These are phyloP conservation scores for Hydractinia symbiolongicarpus DNA, from an alignment of 30 jellyfish, hydroid and myxozoan genomes.

Conservation along the genomic window DNA sequence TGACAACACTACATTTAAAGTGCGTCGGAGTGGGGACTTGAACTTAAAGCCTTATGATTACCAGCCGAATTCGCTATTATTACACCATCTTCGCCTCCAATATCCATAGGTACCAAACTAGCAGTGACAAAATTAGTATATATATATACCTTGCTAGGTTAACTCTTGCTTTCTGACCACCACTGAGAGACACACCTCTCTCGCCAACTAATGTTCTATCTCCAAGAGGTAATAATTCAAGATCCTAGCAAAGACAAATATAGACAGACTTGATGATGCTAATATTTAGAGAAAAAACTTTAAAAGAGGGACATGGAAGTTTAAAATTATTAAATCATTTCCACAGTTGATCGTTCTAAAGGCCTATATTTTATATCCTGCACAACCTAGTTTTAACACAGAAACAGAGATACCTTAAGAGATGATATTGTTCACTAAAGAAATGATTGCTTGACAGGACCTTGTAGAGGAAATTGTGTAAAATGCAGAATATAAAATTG, in stretches of 20 bases:
- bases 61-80: neutral
- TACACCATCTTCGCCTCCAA: neutral
- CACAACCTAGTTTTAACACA: no score
- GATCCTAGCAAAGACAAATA: constrained; percentile 35
- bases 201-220: constrained; percentile 83
- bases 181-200: constrained; percentile 86
- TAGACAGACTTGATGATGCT: neutral
- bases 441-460: no score
- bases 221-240: constrained; percentile 64
- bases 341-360: no score
- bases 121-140: neutral
- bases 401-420: no score
- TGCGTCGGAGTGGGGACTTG: no score
- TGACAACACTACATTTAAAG: no score
- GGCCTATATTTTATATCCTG: no score
- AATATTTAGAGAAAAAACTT: neutral
- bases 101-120: neutral
- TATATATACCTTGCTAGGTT: constrained; percentile 63
- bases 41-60: neutral
- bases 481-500: no score
- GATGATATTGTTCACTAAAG: no score
- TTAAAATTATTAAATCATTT: no score
- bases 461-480: no score
- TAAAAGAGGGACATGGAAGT: no score
- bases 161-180: constrained; percentile 92